Base-by-base conservation (phyloP, 2,888 invertebrate genomes). In the Nemurella pictetii region DNA sequence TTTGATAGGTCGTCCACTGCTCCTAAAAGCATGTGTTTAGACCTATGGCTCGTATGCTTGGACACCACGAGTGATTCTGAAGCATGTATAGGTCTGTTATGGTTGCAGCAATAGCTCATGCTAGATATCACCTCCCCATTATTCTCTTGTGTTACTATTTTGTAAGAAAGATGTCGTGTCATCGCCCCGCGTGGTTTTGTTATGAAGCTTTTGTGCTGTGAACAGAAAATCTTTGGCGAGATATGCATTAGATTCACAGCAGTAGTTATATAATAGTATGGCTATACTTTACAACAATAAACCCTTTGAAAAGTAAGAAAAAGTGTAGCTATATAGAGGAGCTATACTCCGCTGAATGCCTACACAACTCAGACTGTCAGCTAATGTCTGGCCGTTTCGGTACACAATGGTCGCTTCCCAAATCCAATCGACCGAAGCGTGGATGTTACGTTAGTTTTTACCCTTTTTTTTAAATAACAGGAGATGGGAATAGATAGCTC, bases 241-340 rank as follows among this genome's bases (percentile, higher is more conserved):
- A 36, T 36, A 35, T 30, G 80, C 35, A 35, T 81, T 81, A 81
- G 80, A 81, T 81, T 32, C 36, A 35, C 80, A 35, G 35, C 35
- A 35, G 80, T 36, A 35, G 25, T 35, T 25, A 35, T 32, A 36
- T 35, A 32, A 26, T 20, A 20, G 36, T 75, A 75, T 28, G 75
- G 26, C 75, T 75, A 28, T 28, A 75, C 75, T 75, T 28, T 27
- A 81, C 35, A 81, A 81, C 36, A 81, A 81, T 81, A 35, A 29
- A 27, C 78, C 55, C 80, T 81, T 81, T 81, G 35, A 81, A 81
- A 81, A 30, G 15, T 26, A 26, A 81, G 32, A 75, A 75, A 75
- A 27, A 28, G 26, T 27, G 28, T 27, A 26, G 28, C 28, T 27
- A 75, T 9, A 75, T 1, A 75, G 28, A 15, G 55, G 55, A 55